Evolutionary conservation across 2,888 invertebrate genomes (phyloP).

Genomic region (Calameuta pallipes): DNA sequence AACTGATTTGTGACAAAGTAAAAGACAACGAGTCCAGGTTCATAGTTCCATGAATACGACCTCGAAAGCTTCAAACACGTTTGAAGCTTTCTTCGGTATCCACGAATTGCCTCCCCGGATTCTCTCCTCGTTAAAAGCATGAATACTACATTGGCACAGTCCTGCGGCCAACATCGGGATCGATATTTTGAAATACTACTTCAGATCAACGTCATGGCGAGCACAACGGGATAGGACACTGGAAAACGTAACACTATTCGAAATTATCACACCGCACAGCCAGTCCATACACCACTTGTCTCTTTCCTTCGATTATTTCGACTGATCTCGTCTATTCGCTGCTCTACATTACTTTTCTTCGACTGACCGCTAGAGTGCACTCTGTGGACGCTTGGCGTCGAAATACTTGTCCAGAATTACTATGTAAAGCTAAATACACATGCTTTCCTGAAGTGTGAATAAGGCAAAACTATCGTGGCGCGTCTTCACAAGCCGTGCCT

Average conservation of each 20-base stretch:
- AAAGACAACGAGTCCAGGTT: slow-evolving; percentile 99
- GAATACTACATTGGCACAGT: slow-evolving; percentile 67
- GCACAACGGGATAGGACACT: slow-evolving; percentile 33
- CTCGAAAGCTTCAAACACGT: slow-evolving; percentile 94
- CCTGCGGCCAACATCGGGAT: slow-evolving; percentile 69
- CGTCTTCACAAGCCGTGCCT: neutral
- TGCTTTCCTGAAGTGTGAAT: neutral
- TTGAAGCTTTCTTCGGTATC: slow-evolving; percentile 91
- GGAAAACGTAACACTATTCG: slow-evolving; percentile 16
- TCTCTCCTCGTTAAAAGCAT: slow-evolving; percentile 65
- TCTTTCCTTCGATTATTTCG: slow-evolving; percentile 3
- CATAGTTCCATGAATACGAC: slow-evolving; percentile 95
- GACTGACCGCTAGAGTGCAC: neutral
- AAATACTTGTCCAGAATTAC: neutral
- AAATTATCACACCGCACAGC: slow-evolving; percentile 17
- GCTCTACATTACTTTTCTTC: neutral
- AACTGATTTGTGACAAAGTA: slow-evolving; percentile 98
- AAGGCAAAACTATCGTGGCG: neutral
- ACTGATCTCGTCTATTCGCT: slow-evolving; percentile 5
- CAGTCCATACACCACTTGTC: slow-evolving; percentile 14
- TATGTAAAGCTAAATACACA: neutral
- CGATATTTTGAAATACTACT: slow-evolving; percentile 57
- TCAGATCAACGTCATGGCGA: slow-evolving; percentile 64
- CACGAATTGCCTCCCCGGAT: slow-evolving; percentile 73
- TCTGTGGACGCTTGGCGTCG: neutral